phyloP scores from a whole-genome alignment of 2,797 vertebrate genomes.

The Enteromius afrohamiltoni region DNA sequence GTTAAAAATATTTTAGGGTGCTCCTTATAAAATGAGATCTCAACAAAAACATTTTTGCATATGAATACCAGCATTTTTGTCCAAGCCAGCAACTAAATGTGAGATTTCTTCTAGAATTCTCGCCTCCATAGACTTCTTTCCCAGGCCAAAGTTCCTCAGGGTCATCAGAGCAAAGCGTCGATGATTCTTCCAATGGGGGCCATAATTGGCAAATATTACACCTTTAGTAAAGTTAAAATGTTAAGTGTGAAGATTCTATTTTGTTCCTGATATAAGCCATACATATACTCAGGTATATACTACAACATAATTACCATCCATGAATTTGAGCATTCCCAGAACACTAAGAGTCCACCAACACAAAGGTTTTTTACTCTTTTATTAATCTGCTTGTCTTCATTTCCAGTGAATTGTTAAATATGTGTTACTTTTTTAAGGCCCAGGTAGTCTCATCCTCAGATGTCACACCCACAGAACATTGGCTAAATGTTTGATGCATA shows the following conservation, averaged over 20 bases:
- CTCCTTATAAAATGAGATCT: too few relatives aligned
- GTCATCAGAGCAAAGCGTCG: slow-evolving; percentile 76
- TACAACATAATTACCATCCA: neutral
- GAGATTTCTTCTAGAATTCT: slow-evolving; percentile 71
- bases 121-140: slow-evolving; percentile 77
- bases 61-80: slow-evolving; percentile 65
- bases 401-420: neutral
- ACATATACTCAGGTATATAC: neutral
- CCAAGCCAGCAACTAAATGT: slow-evolving; percentile 67
- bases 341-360: neutral
- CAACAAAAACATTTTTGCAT: neutral
- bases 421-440: neutral
- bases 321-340: neutral
- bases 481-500: too few relatives aligned
- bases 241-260: neutral
- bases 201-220: slow-evolving; percentile 71
- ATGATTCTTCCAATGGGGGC: slow-evolving; percentile 71
- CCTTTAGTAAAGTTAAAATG: slow-evolving; percentile 55
- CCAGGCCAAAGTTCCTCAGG: slow-evolving; percentile 78
- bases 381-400: neutral
- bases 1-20: neutral
- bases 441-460: neutral
- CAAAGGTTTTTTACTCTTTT: neutral
- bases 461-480: too few relatives aligned
- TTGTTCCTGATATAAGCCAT: neutral